These are phyloP conservation scores for Brachyhypopomus gauderio DNA, from an alignment of 2,113 vertebrate species.

Conservation along the genomic window DNA sequence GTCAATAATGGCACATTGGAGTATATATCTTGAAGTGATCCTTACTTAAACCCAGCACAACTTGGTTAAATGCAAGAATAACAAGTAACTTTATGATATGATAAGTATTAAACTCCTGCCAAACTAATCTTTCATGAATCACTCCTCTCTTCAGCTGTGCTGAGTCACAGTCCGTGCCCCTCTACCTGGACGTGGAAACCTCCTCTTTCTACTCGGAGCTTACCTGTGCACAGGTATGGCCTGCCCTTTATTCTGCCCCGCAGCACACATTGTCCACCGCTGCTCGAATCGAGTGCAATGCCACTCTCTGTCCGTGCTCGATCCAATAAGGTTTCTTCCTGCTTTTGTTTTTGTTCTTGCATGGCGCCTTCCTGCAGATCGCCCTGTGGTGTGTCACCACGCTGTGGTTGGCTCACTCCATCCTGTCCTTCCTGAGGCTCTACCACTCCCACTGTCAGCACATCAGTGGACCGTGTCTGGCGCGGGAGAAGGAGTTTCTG, in stretches of 20 bases:
- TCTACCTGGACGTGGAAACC: constrained; percentile 77
- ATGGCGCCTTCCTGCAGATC: constrained; percentile 54
- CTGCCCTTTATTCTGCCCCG: no score
- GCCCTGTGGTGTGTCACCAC: constrained; percentile 75
- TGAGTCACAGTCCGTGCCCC: constrained; percentile 71
- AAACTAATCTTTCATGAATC: neutral
- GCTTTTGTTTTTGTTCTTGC: neutral
- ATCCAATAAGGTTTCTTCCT: neutral
- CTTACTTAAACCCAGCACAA: neutral
- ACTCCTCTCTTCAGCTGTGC: constrained; percentile 69
- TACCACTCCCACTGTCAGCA: constrained; percentile 78
- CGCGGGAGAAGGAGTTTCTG: constrained; percentile 76
- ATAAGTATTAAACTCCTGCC: no score
- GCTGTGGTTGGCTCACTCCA: constrained; percentile 74
- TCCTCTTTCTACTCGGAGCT: constrained; percentile 77
- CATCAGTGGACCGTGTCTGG: constrained; percentile 70
- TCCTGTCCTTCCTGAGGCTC: constrained; percentile 77
- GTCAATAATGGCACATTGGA: no score
- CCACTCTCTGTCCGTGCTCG: no score
- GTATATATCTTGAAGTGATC: neutral
- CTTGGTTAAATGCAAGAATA: neutral
- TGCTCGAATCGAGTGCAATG: no score
- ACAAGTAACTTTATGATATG: neutral
- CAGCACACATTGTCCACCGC: no score
- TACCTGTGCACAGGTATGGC: constrained; percentile 72